phyloP scores from a whole-genome alignment of 2,113 vertebrate genomes.

The Chrysochloris asiatica region DNA sequence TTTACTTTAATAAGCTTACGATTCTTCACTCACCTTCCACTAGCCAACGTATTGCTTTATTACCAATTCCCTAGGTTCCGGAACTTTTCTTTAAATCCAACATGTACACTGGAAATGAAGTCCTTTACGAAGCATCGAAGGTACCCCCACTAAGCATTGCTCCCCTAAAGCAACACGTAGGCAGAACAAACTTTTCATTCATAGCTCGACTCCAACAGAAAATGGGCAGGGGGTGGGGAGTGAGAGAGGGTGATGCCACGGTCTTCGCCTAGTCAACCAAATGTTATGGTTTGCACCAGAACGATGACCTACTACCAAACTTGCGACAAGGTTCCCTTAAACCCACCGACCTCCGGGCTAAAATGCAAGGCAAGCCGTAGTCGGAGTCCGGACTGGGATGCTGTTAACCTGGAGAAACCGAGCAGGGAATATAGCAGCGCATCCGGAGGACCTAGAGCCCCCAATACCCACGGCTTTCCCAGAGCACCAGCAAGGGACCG shows the following conservation, averaged over 20 bases:
- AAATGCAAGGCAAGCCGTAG: not conserved
- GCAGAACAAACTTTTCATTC: slow-evolving; percentile 75
- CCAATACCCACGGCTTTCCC: slow-evolving; percentile 18
- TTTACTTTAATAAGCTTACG: not conserved
- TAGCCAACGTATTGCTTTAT: not conserved
- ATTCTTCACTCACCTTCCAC: slow-evolving; percentile 46
- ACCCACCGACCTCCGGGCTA: not conserved
- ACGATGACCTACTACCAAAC: slow-evolving; percentile 45
- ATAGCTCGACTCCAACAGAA: slow-evolving; percentile 24
- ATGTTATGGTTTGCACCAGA: not conserved
- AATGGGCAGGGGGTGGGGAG: not conserved
- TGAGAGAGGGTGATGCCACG: not conserved
- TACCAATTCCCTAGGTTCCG: slow-evolving; percentile 18
- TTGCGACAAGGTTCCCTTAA: slow-evolving; percentile 49
- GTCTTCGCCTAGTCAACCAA: not conserved
- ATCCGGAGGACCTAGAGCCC: not conserved
- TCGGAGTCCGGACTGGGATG: slow-evolving; percentile 2
- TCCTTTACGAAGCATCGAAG: slow-evolving; percentile 17
- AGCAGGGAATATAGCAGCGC: not conserved
- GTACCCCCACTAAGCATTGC: slow-evolving; percentile 34
- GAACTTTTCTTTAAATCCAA: slow-evolving; percentile 65
- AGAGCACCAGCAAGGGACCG: not conserved
- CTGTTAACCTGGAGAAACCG: slow-evolving; percentile 2
- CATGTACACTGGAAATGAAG: not conserved
- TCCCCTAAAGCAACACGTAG: slow-evolving; percentile 76